Percentiles rank a stretch among this genome's conserved stretches.
These are phyloP conservation scores for Heteromurus nitidus DNA, from an alignment of 2,888 invertebrate genomes.

Conservation along the genomic window DNA sequence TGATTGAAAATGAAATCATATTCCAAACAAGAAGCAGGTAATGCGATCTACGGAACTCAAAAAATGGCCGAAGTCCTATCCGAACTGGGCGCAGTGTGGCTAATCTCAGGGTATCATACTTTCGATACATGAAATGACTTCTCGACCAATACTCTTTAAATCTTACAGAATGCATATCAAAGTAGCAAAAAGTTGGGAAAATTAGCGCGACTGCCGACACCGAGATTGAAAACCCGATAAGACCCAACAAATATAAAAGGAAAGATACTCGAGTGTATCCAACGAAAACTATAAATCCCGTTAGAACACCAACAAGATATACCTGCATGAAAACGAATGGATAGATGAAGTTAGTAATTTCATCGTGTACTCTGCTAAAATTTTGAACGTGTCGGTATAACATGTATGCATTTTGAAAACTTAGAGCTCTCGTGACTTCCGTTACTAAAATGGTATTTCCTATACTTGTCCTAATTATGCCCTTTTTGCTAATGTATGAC, in stretches of 20 bases:
- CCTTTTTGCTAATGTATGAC: neutral
- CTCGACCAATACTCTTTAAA: neutral
- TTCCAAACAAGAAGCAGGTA: constrained; percentile 1
- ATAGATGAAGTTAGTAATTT: neutral
- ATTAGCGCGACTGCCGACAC: neutral
- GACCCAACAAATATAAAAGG: neutral
- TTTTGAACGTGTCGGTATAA: neutral
- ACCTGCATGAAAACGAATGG: neutral
- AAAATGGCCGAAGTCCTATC: neutral
- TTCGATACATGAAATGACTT: neutral
- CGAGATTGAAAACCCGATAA: neutral
- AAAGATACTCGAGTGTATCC: neutral
- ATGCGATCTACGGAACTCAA: neutral
- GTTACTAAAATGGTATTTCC: neutral
- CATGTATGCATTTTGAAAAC: neutral
- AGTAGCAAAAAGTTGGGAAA: neutral
- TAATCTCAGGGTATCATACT: neutral
- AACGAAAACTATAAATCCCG: neutral
- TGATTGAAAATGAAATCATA: constrained; percentile 12
- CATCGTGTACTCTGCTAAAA: neutral
- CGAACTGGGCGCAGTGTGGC: neutral
- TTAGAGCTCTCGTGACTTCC: neutral
- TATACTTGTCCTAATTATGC: neutral
- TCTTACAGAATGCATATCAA: neutral
- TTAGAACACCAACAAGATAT: neutral